Conservation (phyloP, 37 sponge, comb jelly and placozoan genomes). For the Mnemiopsis leidyi region DNA sequence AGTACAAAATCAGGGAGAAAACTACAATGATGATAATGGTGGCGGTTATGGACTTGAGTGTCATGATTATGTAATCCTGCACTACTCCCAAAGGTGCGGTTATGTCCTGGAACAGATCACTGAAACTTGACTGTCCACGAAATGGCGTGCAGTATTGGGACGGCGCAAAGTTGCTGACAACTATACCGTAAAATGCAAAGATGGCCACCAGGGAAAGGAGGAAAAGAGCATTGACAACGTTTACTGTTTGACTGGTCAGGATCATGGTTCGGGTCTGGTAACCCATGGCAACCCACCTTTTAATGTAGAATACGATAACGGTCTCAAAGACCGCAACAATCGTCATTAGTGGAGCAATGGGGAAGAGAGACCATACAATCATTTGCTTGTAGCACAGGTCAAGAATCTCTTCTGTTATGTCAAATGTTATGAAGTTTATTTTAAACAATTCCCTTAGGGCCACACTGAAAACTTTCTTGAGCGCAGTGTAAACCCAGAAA, state of each 20-base stretch:
- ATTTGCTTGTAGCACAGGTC: slow-evolving; percentile 61
- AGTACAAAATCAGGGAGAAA: slow-evolving; percentile 35
- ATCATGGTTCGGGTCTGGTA: neutral
- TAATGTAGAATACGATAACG: slow-evolving; percentile 22
- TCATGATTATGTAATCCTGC: neutral
- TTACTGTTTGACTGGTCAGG: slow-evolving; percentile 32
- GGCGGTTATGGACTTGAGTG: neutral
- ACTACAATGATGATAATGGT: slow-evolving; percentile 41
- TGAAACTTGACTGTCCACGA: slow-evolving; percentile 21
- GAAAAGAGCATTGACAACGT: slow-evolving; percentile 58
- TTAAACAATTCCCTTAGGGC: neutral
- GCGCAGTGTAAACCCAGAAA: neutral
- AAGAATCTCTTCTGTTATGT: slow-evolving; percentile 51
- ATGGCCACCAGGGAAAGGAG: slow-evolving; percentile 58
- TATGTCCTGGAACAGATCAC: neutral
- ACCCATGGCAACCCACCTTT: slow-evolving; percentile 20
- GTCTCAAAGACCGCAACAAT: slow-evolving; percentile 31
- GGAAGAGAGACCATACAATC: slow-evolving; percentile 54
- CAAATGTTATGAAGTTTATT: neutral
- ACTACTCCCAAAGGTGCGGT: slow-evolving; percentile 10
- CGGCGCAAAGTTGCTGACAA: slow-evolving; percentile 22
- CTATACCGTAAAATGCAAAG: slow-evolving; percentile 30
- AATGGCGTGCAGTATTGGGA: neutral
- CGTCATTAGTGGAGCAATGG: slow-evolving; percentile 31
- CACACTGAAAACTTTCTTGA: slow-evolving; percentile 25